These are phyloP conservation scores for Halocynthia roretzi DNA, from an alignment of 23 tunicate species.

Conservation along the genomic window DNA sequence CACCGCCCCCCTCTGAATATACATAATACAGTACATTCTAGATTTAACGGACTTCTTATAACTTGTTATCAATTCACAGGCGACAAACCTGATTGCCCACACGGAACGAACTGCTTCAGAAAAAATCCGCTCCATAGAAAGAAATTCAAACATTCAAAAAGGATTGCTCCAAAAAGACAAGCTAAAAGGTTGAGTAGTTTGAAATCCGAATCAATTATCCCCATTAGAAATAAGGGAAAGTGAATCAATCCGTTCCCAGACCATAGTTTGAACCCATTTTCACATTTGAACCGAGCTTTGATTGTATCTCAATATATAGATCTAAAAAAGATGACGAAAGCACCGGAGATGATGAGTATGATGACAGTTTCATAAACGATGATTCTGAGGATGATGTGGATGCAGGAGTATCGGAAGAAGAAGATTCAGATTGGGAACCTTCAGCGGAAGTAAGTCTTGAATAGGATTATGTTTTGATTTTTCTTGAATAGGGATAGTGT, in stretches of 20 bases:
- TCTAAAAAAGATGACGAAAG: constrained; percentile 13
- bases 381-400: constrained; percentile 41
- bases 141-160: constrained; percentile 51
- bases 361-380: constrained; percentile 60
- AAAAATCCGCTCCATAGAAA: constrained; percentile 52
- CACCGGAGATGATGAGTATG: constrained; percentile 39
- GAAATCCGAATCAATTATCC: no score
- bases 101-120: constrained; percentile 65
- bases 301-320: not conserved
- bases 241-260: not conserved
- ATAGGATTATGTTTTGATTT: no score
- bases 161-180: constrained; percentile 51
- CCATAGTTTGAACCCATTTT: not conserved
- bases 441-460: not conserved
- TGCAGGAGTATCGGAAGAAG: constrained; percentile 11
- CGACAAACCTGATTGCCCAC: constrained; percentile 42
- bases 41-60: no score
- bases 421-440: constrained; percentile 77
- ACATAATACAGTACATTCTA: no score
- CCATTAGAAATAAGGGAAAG: no score
- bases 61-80: no score
- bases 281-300: not conserved
- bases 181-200: constrained; percentile 19
- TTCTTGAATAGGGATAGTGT: no score
- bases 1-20: no score